Base-by-base conservation (phyloP, 1,140 invertebrate genomes). In the Leptinotarsa undecemlineata region DNA sequence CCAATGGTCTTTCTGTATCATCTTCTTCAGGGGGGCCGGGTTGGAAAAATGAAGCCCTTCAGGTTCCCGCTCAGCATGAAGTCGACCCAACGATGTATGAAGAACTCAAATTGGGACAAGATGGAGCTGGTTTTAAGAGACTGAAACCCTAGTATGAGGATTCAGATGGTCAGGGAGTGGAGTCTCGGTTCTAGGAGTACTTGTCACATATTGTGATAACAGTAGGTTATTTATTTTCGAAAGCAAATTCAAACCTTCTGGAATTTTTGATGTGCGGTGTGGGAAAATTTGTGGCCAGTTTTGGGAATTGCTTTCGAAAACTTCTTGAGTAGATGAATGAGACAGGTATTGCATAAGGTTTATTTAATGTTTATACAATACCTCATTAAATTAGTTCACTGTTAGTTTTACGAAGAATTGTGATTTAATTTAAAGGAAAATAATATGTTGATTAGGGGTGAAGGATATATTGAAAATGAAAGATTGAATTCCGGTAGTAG, bases 71-170 rank as follows among this genome's bases (percentile, higher is more conserved):
- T 11, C 75, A 81, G 48, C 85, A 88, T 76, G 92, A 93, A 87
- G 91, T 92, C 17, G 89, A 92, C 80, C 92, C 92, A 42, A 90
- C 91, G 60, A 86, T 93, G 72, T 93, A 93, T 84, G 92, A 94
- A 87, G 92, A 93, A 86, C 87, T 94, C 79, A 92, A 93, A 86
- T 87, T 94, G 76, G 92, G 92, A 47, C 91, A 92, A 81, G 91
- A 93, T 84, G 92, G 92, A 72, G 92, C 89, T 68, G 92, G 92
- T 78, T 94, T 94, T 86, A 92, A 93, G 85, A 88, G 92, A 85
- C 88, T 94, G 86, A 85, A 85, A 79, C 84, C 84, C 79, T 85
- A 85, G 84, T 85, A 84, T 84, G 81, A 84, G 82, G 78, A 67
- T 48, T 19, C 62, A 33, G 62, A 63, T 0, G 62, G 48, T 67